phyloP scores from a whole-genome alignment of 2,888 invertebrate species.

The Nipponacmea schrenckii region DNA sequence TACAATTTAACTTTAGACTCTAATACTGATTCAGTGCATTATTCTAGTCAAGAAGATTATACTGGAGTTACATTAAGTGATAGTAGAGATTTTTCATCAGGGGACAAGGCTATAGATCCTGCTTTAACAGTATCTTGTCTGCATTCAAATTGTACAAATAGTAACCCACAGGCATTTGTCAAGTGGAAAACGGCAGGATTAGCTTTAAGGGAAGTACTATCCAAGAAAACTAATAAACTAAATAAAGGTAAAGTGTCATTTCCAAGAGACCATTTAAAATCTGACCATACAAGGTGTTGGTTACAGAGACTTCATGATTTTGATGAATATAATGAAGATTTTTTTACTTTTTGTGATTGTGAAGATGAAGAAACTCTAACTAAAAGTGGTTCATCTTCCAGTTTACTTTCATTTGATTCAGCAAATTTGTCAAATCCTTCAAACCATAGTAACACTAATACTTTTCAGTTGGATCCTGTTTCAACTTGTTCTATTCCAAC shows the following conservation, averaged over 20 bases:
- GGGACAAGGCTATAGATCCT: no score
- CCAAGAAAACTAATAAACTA: neutral
- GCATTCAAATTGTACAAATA: neutral
- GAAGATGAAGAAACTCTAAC: slow-evolving; percentile 1
- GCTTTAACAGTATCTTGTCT: no score
- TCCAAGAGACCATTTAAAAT: neutral
- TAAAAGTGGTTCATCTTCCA: neutral
- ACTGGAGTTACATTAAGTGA: no score
- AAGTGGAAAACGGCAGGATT: slow-evolving; percentile 4
- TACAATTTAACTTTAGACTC: neutral
- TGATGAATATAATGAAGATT: slow-evolving; percentile 3
- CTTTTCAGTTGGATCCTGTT: no score
- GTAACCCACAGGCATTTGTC: neutral
- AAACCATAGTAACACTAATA: neutral
- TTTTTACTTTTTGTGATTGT: neutral
- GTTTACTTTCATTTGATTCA: neutral
- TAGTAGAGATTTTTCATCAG: no score
- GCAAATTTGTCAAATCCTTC: neutral
- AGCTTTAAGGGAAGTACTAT: neutral
- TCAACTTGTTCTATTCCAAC: no score
- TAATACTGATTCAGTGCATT: no score
- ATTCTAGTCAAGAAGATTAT: no score
- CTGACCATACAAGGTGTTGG: neutral
- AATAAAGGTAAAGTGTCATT: neutral
- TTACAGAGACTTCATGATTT: slow-evolving; percentile 4